Base-by-base conservation (phyloP, 2,797 vertebrate species). In the Champsocephalus esox region DNA sequence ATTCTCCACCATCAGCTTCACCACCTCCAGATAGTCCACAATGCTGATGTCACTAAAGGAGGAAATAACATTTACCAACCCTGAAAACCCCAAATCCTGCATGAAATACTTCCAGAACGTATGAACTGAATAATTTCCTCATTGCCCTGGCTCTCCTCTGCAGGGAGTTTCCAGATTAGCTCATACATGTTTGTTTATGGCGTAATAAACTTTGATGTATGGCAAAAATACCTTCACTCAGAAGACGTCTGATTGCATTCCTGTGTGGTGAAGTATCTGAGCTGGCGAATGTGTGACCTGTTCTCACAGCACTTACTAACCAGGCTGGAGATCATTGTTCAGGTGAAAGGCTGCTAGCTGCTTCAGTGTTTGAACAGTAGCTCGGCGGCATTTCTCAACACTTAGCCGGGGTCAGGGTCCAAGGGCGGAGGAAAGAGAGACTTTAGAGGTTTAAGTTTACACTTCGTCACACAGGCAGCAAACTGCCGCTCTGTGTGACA, bases 381-480 rank as follows among this genome's bases (percentile, higher is more conserved):
- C 77, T 81, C 70, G 16, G 51, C 21, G 41, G 43, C 55, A 62
- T 88, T 83, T 82, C 79, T 81, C 75, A 71, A 83, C 78, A 63
- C 74, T 76, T 21, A 14, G 49, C 73, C 2, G 4, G 56, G 91
- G 68, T 91, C 92, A 88, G 70, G 71, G 93, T 93, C 86, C 84
- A 77, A 70, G 51, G 73, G 73, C 62, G 67, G 63, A 77, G 48
- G 75, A 69, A 52, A 45, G 71, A 58, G 70, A 17, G 0, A 17
- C 1, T 58, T 16, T n/a, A 73, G 75, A 75, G 77, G 75, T 80
- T 80, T 74, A 80, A 70, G 61, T 70, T 73, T 86, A 85, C 77
- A 78, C 50, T 46, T 55, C 9, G 54, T 68, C 70, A 73, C 56
- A 65, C 2, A 13, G 21, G 11, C 16, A 68, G 54, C 59, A 77